These are phyloP conservation scores for Polypedilum vanderplanki DNA, from an alignment of 1,140 invertebrate species.

Conservation along the genomic window DNA sequence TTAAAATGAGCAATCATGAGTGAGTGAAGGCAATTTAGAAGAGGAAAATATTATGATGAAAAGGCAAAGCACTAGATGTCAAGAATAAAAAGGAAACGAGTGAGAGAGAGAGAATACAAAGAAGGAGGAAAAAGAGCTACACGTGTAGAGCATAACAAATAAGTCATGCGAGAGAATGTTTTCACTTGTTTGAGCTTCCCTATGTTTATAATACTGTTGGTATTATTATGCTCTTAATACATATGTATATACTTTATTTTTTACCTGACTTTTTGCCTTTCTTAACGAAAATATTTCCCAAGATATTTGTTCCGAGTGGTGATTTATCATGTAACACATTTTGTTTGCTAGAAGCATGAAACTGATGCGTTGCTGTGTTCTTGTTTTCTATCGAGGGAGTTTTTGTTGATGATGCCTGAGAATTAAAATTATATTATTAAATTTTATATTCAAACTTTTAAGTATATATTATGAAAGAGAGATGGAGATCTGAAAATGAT, in stretches of 20 bases:
- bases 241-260: neutral
- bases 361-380: neutral
- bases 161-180: neutral
- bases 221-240: neutral
- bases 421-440: neutral
- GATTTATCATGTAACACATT: conserved; percentile 27
- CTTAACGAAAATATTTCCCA: conserved; percentile 29
- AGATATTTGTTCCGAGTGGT: conserved; percentile 29
- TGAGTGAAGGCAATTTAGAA: no score
- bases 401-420: conserved; percentile 4
- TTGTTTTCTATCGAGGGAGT: conserved; percentile 1
- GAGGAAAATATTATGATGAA: no score
- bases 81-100: neutral
- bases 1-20: no score
- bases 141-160: conserved; percentile 11
- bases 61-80: neutral
- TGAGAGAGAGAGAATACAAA: neutral
- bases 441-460: neutral
- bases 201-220: neutral
- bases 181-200: conserved; percentile 6
- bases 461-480: neutral
- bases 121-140: neutral
- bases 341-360: neutral
- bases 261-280: conserved; percentile 15
- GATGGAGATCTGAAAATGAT: neutral